These are phyloP conservation scores for Camponotus pennsylvanicus DNA, from an alignment of 1,140 invertebrate species.

Conservation along the genomic window DNA sequence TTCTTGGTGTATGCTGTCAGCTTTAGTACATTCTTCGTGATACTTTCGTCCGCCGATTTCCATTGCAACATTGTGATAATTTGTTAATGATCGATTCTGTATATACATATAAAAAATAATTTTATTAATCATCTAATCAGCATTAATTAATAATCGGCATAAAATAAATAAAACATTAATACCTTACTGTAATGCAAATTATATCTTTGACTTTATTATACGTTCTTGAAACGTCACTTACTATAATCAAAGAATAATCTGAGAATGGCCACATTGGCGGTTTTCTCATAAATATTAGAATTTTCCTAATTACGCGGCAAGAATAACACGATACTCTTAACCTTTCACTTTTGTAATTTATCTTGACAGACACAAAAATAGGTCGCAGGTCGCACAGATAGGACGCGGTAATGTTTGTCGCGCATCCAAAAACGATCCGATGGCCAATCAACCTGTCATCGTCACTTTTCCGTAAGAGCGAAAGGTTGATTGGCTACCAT, in stretches of 20 bases:
- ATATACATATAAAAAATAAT: background rate
- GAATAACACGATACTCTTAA: too few relatives aligned
- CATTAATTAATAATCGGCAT: background rate
- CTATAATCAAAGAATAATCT: background rate
- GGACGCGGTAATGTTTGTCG: too few relatives aligned
- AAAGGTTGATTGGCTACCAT: too few relatives aligned
- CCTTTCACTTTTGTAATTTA: too few relatives aligned
- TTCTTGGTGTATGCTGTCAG: constrained; percentile 75
- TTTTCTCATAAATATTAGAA: too few relatives aligned
- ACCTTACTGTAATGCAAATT: background rate
- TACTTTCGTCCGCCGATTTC: constrained; percentile 76
- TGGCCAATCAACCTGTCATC: too few relatives aligned
- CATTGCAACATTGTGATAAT: constrained; percentile 63
- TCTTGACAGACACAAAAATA: too few relatives aligned
- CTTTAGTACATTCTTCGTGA: constrained; percentile 79
- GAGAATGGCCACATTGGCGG: background rate
- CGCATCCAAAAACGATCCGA: too few relatives aligned
- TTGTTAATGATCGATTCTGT: background rate
- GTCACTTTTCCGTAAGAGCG: too few relatives aligned
- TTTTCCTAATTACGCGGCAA: background rate
- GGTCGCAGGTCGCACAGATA: too few relatives aligned
- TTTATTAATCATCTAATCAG: background rate
- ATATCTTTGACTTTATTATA: background rate
- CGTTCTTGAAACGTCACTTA: background rate
- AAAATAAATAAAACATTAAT: background rate